Evolutionary conservation across 2,113 vertebrate species (phyloP), one percentile per base, ranked within the genome.

Genomic region (Pachyramphus minor): DNA sequence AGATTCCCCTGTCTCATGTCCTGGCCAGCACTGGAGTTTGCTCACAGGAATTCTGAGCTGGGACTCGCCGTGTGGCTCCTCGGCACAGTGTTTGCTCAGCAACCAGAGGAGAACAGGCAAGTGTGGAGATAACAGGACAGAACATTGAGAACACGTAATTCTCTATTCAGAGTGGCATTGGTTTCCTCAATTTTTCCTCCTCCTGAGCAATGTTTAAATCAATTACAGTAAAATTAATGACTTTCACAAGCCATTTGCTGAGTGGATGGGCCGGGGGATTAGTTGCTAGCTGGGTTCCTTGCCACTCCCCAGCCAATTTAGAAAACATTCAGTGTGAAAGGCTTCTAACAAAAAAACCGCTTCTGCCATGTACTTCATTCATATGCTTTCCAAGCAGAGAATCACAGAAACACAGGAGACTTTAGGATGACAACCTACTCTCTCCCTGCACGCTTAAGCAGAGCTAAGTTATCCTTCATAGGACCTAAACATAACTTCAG

Each of bases 141-240:
- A 35, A 90, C 96, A 94, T 3, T 37, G 62, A 90, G 76, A 90
- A 56, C n/a, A 37, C 20, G 9, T 28, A 66, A 84, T 55, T 62
- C 64, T 90, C 81, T 72, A 47, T 85, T 81, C 14, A 1, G 31
- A 67, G 53, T 52, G 30, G 24, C 47, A 84, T 13, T 74, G 67
- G 23, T 79, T 93, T 89, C 67, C 71, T 71, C 88, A 23, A 84
- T 68, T 91, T 49, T 39, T 89, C 63, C 55, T 89, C 77, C 89
- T 89, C 85, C 87, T 62, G 67, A 84, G 89, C 31, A 84, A 92
- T 0, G 19, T 64, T 94, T 91, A 87, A 93, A 90, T 92, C 80
- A 95, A 91, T 95, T 95, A 95, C 69, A 91, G 77, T 68, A 76
- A 91, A 97, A 96, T 69, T 75, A 95, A 96, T 95, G 73, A 89